Conservation (phyloP, 2,113 vertebrate species). For the Monarcha castaneiventris region DNA sequence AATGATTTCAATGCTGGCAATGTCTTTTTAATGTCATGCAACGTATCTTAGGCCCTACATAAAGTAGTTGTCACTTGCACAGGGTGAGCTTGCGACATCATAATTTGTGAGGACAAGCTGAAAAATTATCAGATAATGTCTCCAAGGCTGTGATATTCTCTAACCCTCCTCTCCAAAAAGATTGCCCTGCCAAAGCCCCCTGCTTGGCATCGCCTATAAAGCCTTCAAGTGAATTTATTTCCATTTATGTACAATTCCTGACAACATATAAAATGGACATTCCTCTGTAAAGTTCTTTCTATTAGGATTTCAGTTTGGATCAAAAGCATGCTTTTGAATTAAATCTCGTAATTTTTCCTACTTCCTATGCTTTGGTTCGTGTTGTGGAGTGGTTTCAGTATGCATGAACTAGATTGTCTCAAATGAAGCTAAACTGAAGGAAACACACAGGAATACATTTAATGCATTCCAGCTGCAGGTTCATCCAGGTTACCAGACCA, state of each 20-base stretch:
- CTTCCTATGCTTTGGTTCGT: not conserved
- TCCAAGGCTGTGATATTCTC: not conserved
- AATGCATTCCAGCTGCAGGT: not conserved
- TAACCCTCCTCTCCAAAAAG: not conserved
- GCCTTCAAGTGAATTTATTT: not conserved
- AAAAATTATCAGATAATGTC: not conserved
- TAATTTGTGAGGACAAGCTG: not conserved
- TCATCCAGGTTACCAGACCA: not conserved
- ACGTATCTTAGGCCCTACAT: not conserved
- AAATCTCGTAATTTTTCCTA: not conserved
- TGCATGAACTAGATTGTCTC: not conserved
- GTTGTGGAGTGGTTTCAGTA: not conserved
- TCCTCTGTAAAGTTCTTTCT: not conserved
- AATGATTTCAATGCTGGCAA: constrained; percentile 12
- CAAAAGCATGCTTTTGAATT: not conserved
- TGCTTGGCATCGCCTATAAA: not conserved
- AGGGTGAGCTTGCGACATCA: not conserved
- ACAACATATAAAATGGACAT: not conserved
- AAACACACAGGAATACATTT: not conserved
- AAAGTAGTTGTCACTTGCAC: not conserved
- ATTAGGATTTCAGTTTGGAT: not conserved
- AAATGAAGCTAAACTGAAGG: not conserved
- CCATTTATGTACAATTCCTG: not conserved
- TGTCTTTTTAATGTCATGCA: not conserved
- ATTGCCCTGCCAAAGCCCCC: not conserved